phyloP scores from a whole-genome alignment of 2,797 vertebrate genomes.

The Manis javanica region DNA sequence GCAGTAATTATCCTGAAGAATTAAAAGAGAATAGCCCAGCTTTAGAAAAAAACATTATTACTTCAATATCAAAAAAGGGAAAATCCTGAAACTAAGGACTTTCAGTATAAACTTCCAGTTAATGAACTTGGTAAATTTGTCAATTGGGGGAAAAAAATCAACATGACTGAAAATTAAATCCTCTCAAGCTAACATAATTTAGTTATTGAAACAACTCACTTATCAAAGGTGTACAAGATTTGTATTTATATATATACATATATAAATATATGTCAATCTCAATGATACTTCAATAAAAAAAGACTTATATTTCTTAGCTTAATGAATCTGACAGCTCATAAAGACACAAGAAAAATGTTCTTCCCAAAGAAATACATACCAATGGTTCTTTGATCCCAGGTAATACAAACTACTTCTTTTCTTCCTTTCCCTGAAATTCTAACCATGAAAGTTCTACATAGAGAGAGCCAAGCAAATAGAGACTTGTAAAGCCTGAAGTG shows the following conservation, averaged over 20 bases:
- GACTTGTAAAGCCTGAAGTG: not conserved
- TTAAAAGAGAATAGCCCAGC: not conserved
- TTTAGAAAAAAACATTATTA: not conserved
- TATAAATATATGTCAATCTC: too few species aligned
- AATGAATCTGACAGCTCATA: not conserved
- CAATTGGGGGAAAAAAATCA: constrained; percentile 16
- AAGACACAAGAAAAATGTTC: constrained; percentile 32
- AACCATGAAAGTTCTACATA: not conserved
- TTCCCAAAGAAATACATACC: not conserved
- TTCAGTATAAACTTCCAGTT: constrained; percentile 34
- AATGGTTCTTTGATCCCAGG: not conserved
- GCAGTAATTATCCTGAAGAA: constrained; percentile 2
- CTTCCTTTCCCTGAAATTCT: not conserved
- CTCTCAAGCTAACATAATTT: constrained; percentile 17
- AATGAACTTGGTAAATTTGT: constrained; percentile 12
- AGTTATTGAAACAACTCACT: not conserved
- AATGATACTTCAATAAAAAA: too few species aligned
- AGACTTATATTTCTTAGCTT: not conserved
- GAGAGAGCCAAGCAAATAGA: not conserved
- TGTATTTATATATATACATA: not conserved
- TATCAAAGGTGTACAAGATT: not conserved
- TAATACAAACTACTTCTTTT: not conserved
- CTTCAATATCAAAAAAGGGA: not conserved
- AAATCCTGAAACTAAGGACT: not conserved
- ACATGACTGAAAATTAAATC: constrained; percentile 36